Conservation (phyloP, 2,888 invertebrate species). For the Tenodera sinensis region DNA sequence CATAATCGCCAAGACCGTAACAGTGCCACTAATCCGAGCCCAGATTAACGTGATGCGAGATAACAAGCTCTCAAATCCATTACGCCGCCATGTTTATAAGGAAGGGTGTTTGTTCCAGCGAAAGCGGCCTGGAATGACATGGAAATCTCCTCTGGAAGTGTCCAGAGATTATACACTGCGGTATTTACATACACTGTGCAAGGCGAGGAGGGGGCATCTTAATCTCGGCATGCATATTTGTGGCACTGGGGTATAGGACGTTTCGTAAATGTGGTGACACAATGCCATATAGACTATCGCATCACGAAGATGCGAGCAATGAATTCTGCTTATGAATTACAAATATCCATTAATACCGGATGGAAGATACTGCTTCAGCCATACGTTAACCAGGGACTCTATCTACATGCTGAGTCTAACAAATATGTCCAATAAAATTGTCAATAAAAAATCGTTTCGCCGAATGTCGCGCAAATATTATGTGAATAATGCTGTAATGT, state of each 20-base stretch:
- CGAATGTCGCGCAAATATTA: no score
- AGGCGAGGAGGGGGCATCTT: not conserved
- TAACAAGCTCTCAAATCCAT: not conserved
- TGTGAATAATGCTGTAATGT: no score
- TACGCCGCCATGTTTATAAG: not conserved
- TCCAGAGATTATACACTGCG: not conserved
- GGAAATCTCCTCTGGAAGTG: not conserved
- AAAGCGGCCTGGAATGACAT: not conserved
- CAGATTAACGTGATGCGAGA: no score
- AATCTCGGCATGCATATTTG: not conserved
- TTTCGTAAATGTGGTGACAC: not conserved
- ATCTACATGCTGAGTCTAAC: no score
- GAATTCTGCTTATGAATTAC: no score
- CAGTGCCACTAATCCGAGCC: not conserved
- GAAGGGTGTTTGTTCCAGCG: not conserved
- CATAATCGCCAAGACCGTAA: not conserved
- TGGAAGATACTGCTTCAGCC: no score
- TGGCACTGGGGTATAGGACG: not conserved
- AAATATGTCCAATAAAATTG: no score
- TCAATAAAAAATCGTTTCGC: no score
- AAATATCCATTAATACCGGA: no score
- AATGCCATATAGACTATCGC: no score
- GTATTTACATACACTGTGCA: not conserved
- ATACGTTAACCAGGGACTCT: no score
- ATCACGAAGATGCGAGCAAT: no score